phyloP scores from a whole-genome alignment of 1,140 invertebrate genomes.

The Adoxophyes honmai region DNA sequence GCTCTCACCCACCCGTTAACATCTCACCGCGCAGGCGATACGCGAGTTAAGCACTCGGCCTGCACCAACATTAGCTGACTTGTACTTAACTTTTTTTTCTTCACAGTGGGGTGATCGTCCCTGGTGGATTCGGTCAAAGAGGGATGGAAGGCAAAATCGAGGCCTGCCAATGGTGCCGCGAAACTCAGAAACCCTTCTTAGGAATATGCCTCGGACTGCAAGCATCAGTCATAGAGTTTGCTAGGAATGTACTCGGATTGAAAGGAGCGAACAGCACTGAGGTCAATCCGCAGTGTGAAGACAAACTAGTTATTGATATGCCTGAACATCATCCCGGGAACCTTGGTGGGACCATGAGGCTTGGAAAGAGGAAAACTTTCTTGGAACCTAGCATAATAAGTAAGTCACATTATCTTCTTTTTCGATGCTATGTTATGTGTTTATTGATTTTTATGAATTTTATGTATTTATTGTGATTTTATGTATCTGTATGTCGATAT shows the following conservation, averaged over 20 bases:
- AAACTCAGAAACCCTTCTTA: conserved; percentile 93
- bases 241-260: conserved; percentile 90
- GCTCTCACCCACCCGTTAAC: too few species aligned
- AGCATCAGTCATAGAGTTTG: conserved; percentile 97
- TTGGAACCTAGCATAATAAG: conserved; percentile 87
- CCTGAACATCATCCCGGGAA: conserved; percentile 96
- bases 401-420: conserved; percentile 77
- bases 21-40: too few species aligned
- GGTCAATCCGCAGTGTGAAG: conserved; percentile 83
- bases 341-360: conserved; percentile 98
- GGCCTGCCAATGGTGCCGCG: conserved; percentile 95
- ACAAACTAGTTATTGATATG: conserved; percentile 98
- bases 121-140: conserved; percentile 97
- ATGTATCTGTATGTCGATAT: too few species aligned
- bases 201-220: conserved; percentile 98
- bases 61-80: too few species aligned
- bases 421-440: too few species aligned
- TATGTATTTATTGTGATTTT: too few species aligned
- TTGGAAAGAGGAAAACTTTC: conserved; percentile 93
- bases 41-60: too few species aligned
- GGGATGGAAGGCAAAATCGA: conserved; percentile 98
- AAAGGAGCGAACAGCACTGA: conserved; percentile 93
- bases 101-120: conserved; percentile 94
- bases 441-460: too few species aligned
- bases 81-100: conserved; percentile 17